Conservation (phyloP, 2,113 vertebrate genomes). For the Erythrolamprus reginae region DNA sequence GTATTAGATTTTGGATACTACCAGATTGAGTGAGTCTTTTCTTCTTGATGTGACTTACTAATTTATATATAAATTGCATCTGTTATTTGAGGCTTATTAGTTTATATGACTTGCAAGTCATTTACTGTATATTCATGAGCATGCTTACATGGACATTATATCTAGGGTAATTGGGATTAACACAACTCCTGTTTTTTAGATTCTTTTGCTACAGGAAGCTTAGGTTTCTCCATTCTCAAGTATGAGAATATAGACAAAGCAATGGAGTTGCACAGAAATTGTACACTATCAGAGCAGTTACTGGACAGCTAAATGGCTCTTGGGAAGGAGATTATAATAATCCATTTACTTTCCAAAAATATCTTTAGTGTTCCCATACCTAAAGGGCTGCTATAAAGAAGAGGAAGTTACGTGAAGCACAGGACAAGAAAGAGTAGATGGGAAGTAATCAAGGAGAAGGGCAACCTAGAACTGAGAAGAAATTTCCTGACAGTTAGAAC, state of each 20-base stretch:
- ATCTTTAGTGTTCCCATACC: neutral
- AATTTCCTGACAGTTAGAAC: no score
- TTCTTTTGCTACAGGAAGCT: neutral
- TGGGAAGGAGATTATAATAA: neutral
- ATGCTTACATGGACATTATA: neutral
- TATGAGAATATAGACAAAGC: neutral
- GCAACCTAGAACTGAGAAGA: neutral
- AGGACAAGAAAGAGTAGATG: neutral
- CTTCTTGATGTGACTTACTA: neutral
- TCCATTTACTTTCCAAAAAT: neutral
- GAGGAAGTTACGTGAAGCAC: neutral
- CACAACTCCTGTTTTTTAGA: neutral
- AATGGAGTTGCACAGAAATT: neutral
- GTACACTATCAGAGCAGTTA: neutral
- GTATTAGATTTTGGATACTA: neutral
- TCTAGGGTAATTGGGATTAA: neutral
- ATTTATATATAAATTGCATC: neutral
- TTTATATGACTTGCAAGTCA: neutral
- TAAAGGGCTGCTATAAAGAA: neutral
- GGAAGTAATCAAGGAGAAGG: neutral
- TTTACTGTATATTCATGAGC: neutral
- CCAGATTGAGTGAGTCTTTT: neutral
- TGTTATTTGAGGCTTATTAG: neutral
- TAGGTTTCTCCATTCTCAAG: neutral
- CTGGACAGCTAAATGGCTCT: neutral